Base-by-base conservation (phyloP, 2,888 invertebrate genomes). In the Elysia crispata region DNA sequence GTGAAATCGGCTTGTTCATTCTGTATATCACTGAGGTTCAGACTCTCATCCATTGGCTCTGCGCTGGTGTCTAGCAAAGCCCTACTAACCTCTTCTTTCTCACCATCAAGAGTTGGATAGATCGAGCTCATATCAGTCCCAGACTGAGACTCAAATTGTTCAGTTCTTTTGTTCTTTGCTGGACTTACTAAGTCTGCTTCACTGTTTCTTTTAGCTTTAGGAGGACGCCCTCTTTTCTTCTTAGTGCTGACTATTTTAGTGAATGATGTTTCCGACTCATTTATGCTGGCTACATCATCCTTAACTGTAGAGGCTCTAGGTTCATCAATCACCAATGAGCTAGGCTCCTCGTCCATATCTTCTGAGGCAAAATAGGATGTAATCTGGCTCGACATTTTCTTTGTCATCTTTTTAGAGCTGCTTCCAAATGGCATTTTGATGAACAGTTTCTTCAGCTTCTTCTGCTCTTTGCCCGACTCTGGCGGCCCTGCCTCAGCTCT, bases 401-500 rank as follows among this genome's bases (percentile, higher is more conserved):
- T 76, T 1, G 80, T 72, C 80, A 80, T 76, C 25, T 66, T 70
- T 28, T 57, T 72, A n/a, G 64, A 64, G 64, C 67, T 69, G 54
- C 80, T 76, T 15, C 80, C 80, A 74, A 82, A 82, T 8, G 79
- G 79, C 79, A 82, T 72, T 57, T 79, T 82, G n/a, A 79, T 74
- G 49, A 82, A 76, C 54, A 82, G 67, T 41, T 79, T 82, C 66
- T 80, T 76, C 33, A 80, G 67, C 20, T 62, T 50, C 64, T 76
- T 70, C 28, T 76, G 80, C 25, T 66, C 76, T 30, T 74, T 74
- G 0, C 28, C 28, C 11, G 8, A 41, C 23, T 74, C 75, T 11
- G 49, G 67, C 0, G 54, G 1, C 15, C 54, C 74, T 30, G 73
- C 73, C 64, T 79, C 73, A 49, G 70, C 73, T 50, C 5, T 30